Conservation (phyloP, 2,113 vertebrate genomes). For the Apeltes quadracus region DNA sequence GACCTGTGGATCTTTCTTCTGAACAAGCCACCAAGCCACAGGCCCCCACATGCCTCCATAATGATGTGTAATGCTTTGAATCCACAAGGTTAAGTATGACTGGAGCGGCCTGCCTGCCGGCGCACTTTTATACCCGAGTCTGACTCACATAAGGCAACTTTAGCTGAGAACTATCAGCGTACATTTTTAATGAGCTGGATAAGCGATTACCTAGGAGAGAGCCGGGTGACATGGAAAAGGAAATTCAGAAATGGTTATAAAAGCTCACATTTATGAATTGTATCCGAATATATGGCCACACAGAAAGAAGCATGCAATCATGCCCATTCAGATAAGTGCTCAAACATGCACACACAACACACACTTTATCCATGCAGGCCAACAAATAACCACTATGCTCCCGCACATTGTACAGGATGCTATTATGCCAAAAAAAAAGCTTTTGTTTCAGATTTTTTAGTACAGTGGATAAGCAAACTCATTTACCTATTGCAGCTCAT, state of each 20-base stretch:
- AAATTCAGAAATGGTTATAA: constrained; percentile 8
- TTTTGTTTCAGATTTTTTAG: constrained; percentile 17
- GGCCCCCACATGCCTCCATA: constrained; percentile 56
- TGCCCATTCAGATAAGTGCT: background rate
- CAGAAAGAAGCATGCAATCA: constrained; percentile 3
- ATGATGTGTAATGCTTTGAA: constrained; percentile 64
- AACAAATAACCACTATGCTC: background rate
- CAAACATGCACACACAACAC: constrained; percentile 8
- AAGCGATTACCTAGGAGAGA: constrained; percentile 31
- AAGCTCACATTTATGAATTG: constrained; percentile 19
- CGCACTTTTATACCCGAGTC: constrained; percentile 30
- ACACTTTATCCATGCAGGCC: background rate
- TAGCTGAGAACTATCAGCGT: constrained; percentile 25
- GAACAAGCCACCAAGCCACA: constrained; percentile 52
- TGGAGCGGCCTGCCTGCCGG: constrained; percentile 44
- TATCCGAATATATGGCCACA: background rate
- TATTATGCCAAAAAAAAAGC: constrained; percentile 18
- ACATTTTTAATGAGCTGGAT: constrained; percentile 37
- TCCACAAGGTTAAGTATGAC: constrained; percentile 58
- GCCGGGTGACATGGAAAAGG: too few species aligned
- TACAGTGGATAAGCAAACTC: constrained; percentile 14
- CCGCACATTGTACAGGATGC: background rate
- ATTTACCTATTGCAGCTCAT: constrained; percentile 46
- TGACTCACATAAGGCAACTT: constrained; percentile 49
- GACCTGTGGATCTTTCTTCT: constrained; percentile 41